phyloP scores from a whole-genome alignment of 2,888 invertebrate genomes.

The Mongoloraphidia duomilia region DNA sequence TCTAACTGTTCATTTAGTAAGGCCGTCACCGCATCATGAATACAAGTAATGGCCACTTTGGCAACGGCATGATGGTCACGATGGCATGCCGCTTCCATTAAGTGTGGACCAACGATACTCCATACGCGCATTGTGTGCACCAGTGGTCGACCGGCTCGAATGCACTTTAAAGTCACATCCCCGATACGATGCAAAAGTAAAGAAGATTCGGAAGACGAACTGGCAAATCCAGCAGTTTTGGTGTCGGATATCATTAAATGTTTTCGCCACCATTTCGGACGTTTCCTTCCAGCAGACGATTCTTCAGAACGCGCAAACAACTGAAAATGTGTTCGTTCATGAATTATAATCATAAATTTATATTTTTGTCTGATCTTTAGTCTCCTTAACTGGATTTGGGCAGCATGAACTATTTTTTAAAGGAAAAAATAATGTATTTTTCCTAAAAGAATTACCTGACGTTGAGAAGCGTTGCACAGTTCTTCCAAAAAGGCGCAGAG shows the following conservation, averaged over 20 bases:
- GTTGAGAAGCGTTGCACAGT: slow-evolving; percentile 73
- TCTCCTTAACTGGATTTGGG: too few relatives aligned
- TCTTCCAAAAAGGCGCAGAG: slow-evolving; percentile 69
- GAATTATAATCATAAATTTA: neutral
- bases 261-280: slow-evolving; percentile 27
- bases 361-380: neutral
- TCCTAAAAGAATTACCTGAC: slow-evolving; percentile 39
- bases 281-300: slow-evolving; percentile 28
- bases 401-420: neutral
- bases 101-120: slow-evolving; percentile 84
- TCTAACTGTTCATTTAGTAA: slow-evolving; percentile 77
- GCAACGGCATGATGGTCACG: slow-evolving; percentile 68
- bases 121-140: slow-evolving; percentile 86
- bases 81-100: slow-evolving; percentile 92
- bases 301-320: slow-evolving; percentile 29
- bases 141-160: slow-evolving; percentile 72
- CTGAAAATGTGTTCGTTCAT: slow-evolving; percentile 15
- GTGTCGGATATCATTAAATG: neutral
- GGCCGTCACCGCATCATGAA: slow-evolving; percentile 83
- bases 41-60: slow-evolving; percentile 80
- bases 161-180: slow-evolving; percentile 76
- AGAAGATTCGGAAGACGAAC: slow-evolving; percentile 13
- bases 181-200: slow-evolving; percentile 69
- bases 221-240: neutral
- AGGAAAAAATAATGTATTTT: neutral